Conservation (phyloP, 2,888 invertebrate species). For the Prosapia bicincta region DNA sequence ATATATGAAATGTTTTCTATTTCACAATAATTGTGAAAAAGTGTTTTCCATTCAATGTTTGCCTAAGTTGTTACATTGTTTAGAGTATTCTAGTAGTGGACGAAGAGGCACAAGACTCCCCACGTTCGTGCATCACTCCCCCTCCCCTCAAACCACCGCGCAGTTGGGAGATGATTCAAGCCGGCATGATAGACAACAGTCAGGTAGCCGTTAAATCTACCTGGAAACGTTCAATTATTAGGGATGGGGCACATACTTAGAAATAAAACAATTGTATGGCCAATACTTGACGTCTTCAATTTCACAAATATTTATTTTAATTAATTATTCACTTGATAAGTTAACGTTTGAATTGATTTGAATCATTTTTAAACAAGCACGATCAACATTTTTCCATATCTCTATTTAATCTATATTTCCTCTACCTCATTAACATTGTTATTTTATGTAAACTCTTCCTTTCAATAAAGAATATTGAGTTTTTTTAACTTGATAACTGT, state of each 20-base stretch:
- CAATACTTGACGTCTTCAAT: background rate
- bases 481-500: too few species aligned
- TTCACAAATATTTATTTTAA: background rate
- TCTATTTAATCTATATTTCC: too few species aligned
- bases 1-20: background rate
- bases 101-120: slow-evolving; percentile 38
- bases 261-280: background rate
- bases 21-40: background rate
- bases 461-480: too few species aligned
- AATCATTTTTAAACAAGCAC: too few species aligned
- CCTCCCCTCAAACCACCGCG: slow-evolving; percentile 43
- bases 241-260: background rate
- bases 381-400: too few species aligned
- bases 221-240: background rate
- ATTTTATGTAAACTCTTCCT: too few species aligned
- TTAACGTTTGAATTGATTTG: too few species aligned
- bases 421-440: too few species aligned
- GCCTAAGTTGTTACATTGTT: background rate
- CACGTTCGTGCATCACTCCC: slow-evolving; percentile 42
- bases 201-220: slow-evolving; percentile 32
- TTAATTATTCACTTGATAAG: too few species aligned
- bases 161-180: slow-evolving; percentile 44
- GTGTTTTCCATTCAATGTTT: slow-evolving; percentile 1
- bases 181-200: slow-evolving; percentile 41
- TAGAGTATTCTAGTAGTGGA: slow-evolving; percentile 15